These are phyloP conservation scores for Takifugu flavidus DNA, from an alignment of 2,113 vertebrate species.

Conservation along the genomic window DNA sequence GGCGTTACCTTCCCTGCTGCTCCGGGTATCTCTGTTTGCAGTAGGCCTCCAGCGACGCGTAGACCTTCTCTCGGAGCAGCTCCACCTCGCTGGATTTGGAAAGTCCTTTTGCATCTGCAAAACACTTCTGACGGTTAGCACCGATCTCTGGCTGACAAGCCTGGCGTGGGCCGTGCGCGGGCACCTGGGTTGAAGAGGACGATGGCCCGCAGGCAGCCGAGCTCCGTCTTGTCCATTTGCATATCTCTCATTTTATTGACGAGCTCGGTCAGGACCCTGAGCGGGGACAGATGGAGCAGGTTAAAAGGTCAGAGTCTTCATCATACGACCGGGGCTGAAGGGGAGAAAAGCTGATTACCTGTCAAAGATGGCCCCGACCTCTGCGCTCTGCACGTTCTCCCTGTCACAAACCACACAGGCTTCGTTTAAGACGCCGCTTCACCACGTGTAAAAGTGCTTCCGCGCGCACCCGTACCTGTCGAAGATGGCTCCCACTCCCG, in stretches of 20 bases:
- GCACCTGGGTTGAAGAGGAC: slow-evolving; percentile 90
- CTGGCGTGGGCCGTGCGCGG: too few relatives aligned
- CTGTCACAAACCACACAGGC: slow-evolving; percentile 44
- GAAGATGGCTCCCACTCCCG: slow-evolving; percentile 88
- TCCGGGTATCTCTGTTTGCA: slow-evolving; percentile 93
- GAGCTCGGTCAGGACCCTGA: slow-evolving; percentile 77
- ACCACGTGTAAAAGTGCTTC: neutral
- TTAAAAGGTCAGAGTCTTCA: neutral
- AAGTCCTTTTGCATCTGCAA: slow-evolving; percentile 85
- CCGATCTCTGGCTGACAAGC: too few relatives aligned
- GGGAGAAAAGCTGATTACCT: slow-evolving; percentile 72
- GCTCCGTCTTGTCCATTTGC: slow-evolving; percentile 83
- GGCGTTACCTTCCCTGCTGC: slow-evolving; percentile 81
- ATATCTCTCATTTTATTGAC: slow-evolving; percentile 83
- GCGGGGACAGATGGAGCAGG: neutral
- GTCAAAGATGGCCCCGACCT: slow-evolving; percentile 97
- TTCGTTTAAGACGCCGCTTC: neutral
- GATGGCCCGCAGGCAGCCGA: slow-evolving; percentile 88
- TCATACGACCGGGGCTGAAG: too few relatives aligned
- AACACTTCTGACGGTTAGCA: neutral
- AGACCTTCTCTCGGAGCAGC: slow-evolving; percentile 87
- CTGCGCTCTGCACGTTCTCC: slow-evolving; percentile 91
- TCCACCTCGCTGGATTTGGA: slow-evolving; percentile 89
- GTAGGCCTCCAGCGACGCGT: slow-evolving; percentile 88
- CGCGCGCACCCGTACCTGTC: slow-evolving; percentile 74